phyloP scores from a whole-genome alignment of 1,140 invertebrate species.

The Hylaeus anthracinus region DNA sequence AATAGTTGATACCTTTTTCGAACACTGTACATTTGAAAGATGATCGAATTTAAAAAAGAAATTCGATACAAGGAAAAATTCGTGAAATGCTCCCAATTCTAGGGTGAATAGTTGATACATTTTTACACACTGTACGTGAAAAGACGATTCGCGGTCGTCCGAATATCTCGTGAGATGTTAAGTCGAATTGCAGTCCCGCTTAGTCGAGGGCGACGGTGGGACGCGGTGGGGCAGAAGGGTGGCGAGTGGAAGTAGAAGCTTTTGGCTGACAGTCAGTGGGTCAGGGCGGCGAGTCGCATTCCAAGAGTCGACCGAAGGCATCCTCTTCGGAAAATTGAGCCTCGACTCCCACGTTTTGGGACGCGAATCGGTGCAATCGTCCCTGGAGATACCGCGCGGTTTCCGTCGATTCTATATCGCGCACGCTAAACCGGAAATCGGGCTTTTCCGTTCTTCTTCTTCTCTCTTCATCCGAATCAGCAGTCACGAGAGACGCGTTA shows the following conservation, averaged over 20 bases:
- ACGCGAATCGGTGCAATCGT: background rate
- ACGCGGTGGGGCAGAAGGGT: slow-evolving; percentile 28
- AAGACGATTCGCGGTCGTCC: slow-evolving; percentile 64
- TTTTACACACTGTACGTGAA: background rate
- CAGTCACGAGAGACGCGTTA: slow-evolving; percentile 3
- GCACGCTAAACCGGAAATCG: background rate
- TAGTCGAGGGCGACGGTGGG: slow-evolving; percentile 14
- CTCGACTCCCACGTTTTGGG: slow-evolving; percentile 28
- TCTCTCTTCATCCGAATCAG: background rate
- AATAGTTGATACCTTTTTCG: no score
- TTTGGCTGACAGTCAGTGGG: slow-evolving; percentile 79
- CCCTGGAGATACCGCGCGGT: background rate
- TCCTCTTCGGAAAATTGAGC: slow-evolving; percentile 44
- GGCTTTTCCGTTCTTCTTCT: background rate
- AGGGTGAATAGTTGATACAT: no score
- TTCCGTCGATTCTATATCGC: background rate
- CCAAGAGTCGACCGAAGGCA: slow-evolving; percentile 65
- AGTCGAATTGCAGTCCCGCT: slow-evolving; percentile 15
- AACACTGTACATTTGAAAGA: slow-evolving; percentile 2
- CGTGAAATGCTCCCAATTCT: no score
- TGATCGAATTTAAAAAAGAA: slow-evolving; percentile 39
- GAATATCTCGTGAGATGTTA: slow-evolving; percentile 42
- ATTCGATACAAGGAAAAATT: no score
- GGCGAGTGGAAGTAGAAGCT: slow-evolving; percentile 66
- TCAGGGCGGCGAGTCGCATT: slow-evolving; percentile 78